Conservation (phyloP, 2,888 invertebrate species). For the Pristionchus maxplancki region DNA sequence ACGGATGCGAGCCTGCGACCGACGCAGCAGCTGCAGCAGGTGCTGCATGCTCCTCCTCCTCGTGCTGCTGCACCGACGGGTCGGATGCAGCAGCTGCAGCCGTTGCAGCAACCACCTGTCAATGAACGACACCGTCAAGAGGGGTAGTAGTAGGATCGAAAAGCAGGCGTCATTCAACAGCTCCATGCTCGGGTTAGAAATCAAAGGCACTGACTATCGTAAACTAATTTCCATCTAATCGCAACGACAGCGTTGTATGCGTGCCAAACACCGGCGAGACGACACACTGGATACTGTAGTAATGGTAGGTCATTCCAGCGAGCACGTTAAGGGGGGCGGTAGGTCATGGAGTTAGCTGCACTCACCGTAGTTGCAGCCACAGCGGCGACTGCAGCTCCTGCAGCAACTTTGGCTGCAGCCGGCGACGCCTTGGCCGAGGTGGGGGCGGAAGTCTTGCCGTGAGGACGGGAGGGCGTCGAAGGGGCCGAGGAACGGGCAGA, state of each 20-base stretch:
- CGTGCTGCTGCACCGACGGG: not conserved
- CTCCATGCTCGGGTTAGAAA: not conserved
- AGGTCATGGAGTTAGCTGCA: not conserved
- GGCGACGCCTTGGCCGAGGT: not conserved
- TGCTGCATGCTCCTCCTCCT: not conserved
- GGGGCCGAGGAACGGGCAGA: not conserved
- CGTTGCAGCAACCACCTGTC: not conserved
- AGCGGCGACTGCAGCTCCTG: not conserved
- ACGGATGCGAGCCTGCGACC: not conserved
- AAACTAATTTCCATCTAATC: not conserved
- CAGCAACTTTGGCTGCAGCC: not conserved
- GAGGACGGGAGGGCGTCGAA: not conserved
- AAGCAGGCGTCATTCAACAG: not conserved
- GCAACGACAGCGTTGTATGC: not conserved
- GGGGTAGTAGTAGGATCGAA: not conserved
- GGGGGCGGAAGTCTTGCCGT: not conserved
- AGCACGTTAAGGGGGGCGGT: not conserved
- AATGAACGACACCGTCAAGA: slow-evolving; percentile 15
- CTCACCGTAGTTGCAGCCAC: not conserved
- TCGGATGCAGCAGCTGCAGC: not conserved
- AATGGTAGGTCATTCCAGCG: not conserved
- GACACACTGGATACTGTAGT: not conserved
- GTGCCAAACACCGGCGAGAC: not conserved
- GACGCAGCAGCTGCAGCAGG: not conserved
- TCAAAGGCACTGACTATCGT: not conserved